phyloP scores from a whole-genome alignment of 2,113 vertebrate genomes.

The Rousettus leschenaultii region DNA sequence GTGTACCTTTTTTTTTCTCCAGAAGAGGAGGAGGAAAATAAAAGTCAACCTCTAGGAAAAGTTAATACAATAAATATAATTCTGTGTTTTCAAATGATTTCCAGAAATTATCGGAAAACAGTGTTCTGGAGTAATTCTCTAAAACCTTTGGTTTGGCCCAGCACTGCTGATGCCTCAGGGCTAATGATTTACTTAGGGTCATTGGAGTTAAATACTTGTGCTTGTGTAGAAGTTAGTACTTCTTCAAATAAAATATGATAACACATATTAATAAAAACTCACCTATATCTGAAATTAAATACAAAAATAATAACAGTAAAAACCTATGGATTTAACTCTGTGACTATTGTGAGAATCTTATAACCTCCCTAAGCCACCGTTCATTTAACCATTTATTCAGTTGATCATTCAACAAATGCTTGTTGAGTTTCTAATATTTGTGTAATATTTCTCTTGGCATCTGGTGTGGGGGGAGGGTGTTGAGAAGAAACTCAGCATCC shows the following conservation, averaged over 20 bases:
- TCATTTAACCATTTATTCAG: neutral
- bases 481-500: neutral
- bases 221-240: slow-evolving; percentile 17
- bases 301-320: neutral
- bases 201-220: slow-evolving; percentile 9
- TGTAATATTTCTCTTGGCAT: neutral
- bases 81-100: slow-evolving; percentile 27
- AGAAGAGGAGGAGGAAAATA: slow-evolving; percentile 24
- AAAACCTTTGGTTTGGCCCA: slow-evolving; percentile 46
- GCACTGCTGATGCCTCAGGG: neutral
- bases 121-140: slow-evolving; percentile 15
- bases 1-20: neutral
- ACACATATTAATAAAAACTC: neutral
- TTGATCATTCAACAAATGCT: neutral
- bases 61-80: slow-evolving; percentile 28
- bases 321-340: neutral
- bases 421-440: neutral
- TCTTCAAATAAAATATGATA: slow-evolving; percentile 21
- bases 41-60: neutral
- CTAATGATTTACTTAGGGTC: slow-evolving; percentile 35
- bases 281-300: neutral
- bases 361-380: neutral
- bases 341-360: neutral
- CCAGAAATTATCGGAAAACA: slow-evolving; percentile 1
- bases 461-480: neutral